A percentile compares a stretch with the other conserved stretches of the same genome.
These are phyloP conservation scores for Papilio protenor DNA, from an alignment of 2,888 invertebrate genomes.

Conservation along the genomic window DNA sequence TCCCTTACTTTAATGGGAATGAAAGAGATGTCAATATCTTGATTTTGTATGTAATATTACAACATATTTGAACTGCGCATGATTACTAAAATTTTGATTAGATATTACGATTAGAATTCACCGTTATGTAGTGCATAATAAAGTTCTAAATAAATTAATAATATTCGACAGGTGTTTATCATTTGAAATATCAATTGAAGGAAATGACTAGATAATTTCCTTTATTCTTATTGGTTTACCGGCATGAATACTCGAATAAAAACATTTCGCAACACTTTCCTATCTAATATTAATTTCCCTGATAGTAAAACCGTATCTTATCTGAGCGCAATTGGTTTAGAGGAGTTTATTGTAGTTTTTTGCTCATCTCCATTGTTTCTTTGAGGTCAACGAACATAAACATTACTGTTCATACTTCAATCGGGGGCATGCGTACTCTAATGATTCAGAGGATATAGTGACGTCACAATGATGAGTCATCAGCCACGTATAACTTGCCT, in stretches of 20 bases:
- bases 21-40: neutral
- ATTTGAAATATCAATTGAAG: constrained; percentile 2
- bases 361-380: constrained; percentile 12
- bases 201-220: neutral
- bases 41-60: neutral
- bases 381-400: constrained; percentile 13
- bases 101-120: neutral
- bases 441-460: constrained; percentile 3
- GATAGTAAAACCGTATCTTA: constrained; percentile 27
- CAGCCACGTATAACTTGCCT: constrained; percentile 32
- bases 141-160: neutral
- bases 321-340: neutral
- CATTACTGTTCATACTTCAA: neutral
- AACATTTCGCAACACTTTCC: neutral
- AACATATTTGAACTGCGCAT: neutral
- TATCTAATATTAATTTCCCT: constrained; percentile 14
- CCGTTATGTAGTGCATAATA: neutral
- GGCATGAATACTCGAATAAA: neutral
- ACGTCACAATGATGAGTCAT: constrained; percentile 39
- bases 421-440: neutral
- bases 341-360: neutral
- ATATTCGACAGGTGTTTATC: neutral
- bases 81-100: neutral
- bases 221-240: neutral
- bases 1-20: neutral